Evolutionary conservation across 2,113 vertebrate genomes (phyloP), one percentile per base, ranked within the genome.

Genomic region (Promerops cafer): DNA sequence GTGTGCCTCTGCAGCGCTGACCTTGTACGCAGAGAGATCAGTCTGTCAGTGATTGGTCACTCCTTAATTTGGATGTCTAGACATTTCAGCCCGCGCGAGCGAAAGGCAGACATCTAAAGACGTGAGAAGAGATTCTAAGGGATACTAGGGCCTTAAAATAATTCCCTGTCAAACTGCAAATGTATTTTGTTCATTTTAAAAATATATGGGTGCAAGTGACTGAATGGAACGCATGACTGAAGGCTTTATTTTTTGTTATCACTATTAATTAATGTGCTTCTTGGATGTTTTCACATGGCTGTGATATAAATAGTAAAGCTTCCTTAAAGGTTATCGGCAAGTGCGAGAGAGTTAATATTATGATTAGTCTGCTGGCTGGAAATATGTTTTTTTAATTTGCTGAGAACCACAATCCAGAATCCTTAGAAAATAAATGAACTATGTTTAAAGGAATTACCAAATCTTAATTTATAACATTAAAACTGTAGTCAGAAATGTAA

Each of bases 11-110:
- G 92, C 22, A 65, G 82, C 9, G 3, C 93, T 97, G 97, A 97
- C 96, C 97, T 97, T 96, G 94, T 92, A 39, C 30, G 63, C 92
- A 92, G 89, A 89, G 91, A 89, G 95, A 89, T 86, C 76, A 27
- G 59, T 68, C 90, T 95, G 93, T 61, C 44, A 16, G 77, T 94
- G 95, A 97, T 96, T 97, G 96, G 95, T 96, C 78, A 94, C 94
- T 95, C 90, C 96, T 97, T 98, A 97, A 98, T 98, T 97, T 97
- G 97, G 97, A 77, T 94, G 96, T 98, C 97, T 98, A 98, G 97
- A 98, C 96, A 87, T 93, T 97, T 93, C 93, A 93, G 87, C 93
- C 97, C 65, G 10, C 4, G 39, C 83, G 19, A 96, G 93, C 37
- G 54, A 97, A 88, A 97, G 91, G 93, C 96, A 96, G 97, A 97